Evolutionary conservation across 53 echinoderm and acorn worm species (phyloP).

Genomic region (Mesocentrotus franciscanus): DNA sequence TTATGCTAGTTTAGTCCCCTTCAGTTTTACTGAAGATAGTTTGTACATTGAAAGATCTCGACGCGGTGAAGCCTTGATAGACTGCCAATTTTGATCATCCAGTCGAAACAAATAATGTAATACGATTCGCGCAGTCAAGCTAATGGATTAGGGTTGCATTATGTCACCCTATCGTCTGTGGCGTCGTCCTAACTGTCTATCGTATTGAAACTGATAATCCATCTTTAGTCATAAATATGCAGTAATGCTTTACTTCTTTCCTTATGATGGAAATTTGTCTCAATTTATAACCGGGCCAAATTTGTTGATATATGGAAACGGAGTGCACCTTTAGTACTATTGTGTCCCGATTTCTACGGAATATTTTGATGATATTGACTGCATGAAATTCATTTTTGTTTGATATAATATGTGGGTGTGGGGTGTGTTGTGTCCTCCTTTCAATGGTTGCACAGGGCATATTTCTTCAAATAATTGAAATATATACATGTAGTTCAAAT

Average conservation of each 20-base stretch:
- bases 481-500: too few relatives aligned
- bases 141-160: constrained; percentile 23
- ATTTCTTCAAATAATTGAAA: too few relatives aligned
- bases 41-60: too few relatives aligned
- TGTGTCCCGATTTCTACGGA: not conserved
- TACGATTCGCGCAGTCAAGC: not conserved
- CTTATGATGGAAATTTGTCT: not conserved
- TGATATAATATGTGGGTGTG: too few relatives aligned
- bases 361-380: not conserved
- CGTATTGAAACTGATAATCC: not conserved
- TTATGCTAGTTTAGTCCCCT: too few relatives aligned
- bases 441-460: too few relatives aligned
- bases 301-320: constrained; percentile 16
- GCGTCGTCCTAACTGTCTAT: not conserved
- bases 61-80: not conserved
- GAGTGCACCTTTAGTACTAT: not conserved
- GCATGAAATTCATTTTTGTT: too few relatives aligned
- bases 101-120: not conserved
- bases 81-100: constrained; percentile 10
- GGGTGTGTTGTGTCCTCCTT: too few relatives aligned
- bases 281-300: not conserved
- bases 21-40: too few relatives aligned
- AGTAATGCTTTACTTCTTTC: not conserved
- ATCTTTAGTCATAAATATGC: constrained; percentile 37
- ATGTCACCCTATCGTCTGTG: not conserved